phyloP scores from a whole-genome alignment of 2,888 invertebrate genomes.

The Acanthosepion lycidas region DNA sequence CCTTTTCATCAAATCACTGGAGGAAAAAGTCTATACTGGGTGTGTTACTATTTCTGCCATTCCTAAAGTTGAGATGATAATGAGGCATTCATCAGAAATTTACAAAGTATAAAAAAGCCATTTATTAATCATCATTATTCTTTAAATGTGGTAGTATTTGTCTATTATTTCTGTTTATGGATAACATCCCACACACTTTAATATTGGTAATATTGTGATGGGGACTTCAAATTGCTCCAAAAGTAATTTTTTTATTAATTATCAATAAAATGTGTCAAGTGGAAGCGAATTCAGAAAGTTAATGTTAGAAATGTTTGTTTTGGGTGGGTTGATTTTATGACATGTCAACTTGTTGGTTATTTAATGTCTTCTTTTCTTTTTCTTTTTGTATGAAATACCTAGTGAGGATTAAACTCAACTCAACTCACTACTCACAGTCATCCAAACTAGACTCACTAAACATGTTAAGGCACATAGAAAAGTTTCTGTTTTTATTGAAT shows the following conservation, averaged over 20 bases:
- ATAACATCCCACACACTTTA: background rate
- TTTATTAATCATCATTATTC: background rate
- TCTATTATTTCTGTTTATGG: background rate
- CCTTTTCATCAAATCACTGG: background rate
- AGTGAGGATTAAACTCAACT: too few species aligned
- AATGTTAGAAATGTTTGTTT: background rate
- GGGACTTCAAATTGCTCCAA: background rate
- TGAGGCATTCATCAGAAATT: background rate
- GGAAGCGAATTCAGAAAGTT: background rate
- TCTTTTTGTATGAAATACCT: too few species aligned
- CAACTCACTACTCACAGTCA: too few species aligned
- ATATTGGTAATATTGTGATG: background rate
- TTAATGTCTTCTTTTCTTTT: too few species aligned
- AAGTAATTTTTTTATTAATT: background rate
- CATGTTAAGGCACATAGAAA: too few species aligned
- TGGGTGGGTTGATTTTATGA: too few species aligned
- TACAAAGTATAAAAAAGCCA: background rate
- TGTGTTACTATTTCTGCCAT: constrained; percentile 20
- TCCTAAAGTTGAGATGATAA: background rate
- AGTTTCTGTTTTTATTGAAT: background rate
- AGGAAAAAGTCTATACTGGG: background rate
- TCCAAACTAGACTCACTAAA: too few species aligned
- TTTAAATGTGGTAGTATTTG: background rate
- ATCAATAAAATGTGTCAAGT: background rate
- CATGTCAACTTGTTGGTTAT: too few species aligned